These are phyloP conservation scores for Therioaphis trifolii DNA, from an alignment of 2,888 invertebrate species.

Conservation along the genomic window DNA sequence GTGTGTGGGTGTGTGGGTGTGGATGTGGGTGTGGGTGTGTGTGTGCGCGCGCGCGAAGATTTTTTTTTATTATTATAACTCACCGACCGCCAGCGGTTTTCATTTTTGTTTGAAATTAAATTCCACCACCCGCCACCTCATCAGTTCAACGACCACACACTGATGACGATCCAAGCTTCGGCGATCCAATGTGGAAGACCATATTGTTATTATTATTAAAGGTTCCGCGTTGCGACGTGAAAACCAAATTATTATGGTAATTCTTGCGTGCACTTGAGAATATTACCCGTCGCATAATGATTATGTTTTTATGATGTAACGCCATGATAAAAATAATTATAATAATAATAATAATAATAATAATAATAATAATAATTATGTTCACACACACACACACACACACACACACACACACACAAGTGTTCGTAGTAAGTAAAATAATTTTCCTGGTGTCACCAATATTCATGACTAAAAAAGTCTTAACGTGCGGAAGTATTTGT, in stretches of 20 bases:
- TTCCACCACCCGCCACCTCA: neutral
- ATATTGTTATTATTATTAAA: slow-evolving; percentile 20
- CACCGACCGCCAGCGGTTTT: neutral
- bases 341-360: no score
- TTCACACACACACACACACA: no score
- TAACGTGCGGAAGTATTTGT: neutral
- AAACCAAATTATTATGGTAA: slow-evolving; percentile 59
- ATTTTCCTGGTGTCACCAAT: neutral
- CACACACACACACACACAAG: no score
- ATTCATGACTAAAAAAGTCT: neutral
- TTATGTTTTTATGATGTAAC: slow-evolving; percentile 34
- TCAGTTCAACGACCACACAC: neutral
- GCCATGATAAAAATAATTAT: no score
- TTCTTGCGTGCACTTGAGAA: neutral
- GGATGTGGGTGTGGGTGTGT: no score
- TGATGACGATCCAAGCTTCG: no score
- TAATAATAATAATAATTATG: neutral
- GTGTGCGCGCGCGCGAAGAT: no score
- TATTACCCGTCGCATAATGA: slow-evolving; percentile 43
- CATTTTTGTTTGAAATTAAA: slow-evolving; percentile 32
- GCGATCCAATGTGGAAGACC: neutral
- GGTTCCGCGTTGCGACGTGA: slow-evolving; percentile 14
- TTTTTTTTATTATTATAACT: neutral
- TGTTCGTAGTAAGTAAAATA: neutral
- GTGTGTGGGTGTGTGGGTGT: no score